Conservation (phyloP, 2,797 vertebrate genomes). For the Bovichtus diacanthus region DNA sequence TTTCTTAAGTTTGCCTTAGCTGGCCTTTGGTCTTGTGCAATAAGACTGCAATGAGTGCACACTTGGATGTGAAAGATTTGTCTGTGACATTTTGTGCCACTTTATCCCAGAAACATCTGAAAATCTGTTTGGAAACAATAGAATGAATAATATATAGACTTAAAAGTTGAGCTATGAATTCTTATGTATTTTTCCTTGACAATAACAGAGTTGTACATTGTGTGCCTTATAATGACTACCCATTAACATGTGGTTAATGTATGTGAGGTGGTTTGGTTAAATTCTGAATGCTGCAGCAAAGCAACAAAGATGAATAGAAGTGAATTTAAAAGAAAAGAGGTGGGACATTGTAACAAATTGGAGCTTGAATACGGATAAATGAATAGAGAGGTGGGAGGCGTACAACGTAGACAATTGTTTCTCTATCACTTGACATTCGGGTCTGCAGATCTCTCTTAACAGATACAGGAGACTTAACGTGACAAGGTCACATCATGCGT, state of each 20-base stretch:
- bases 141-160: not conserved
- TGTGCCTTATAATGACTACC: not conserved
- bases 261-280: not conserved
- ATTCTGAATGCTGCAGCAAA: conserved; percentile 2
- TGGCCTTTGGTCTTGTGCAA: conserved; percentile 71
- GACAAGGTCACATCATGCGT: conserved; percentile 40
- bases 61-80: conserved; percentile 48
- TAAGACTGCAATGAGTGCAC: conserved; percentile 54
- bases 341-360: conserved; percentile 19
- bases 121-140: conserved; percentile 9
- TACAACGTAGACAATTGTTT: conserved; percentile 32
- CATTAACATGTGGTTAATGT: not conserved
- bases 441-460: conserved; percentile 35
- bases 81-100: conserved; percentile 39
- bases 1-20: conserved; percentile 69
- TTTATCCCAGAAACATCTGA: conserved; percentile 33
- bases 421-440: conserved; percentile 68
- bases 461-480: conserved; percentile 31
- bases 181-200: conserved; percentile 8
- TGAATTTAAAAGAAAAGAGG: conserved; percentile 7
- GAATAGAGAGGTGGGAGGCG: conserved; percentile 27
- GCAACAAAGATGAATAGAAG: conserved; percentile 12
- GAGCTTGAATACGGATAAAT: conserved; percentile 24
- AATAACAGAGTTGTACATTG: not conserved
- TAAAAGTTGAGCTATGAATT: not conserved